Evolutionary conservation across 2,888 invertebrate genomes (phyloP), one percentile per base, ranked within the genome.

Genomic region (Plagodis dolabraria): DNA sequence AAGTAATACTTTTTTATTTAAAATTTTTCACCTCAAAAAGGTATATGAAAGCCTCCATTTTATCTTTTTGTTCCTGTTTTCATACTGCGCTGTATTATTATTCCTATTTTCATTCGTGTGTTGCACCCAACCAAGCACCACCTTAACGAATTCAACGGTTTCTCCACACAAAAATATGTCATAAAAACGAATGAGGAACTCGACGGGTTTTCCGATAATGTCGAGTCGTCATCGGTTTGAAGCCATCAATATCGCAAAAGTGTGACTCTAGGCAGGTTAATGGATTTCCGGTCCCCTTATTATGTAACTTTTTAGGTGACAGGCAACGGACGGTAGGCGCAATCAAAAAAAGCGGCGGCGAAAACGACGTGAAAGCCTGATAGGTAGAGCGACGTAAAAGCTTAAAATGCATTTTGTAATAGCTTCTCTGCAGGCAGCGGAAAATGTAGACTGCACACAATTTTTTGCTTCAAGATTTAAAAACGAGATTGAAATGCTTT

Each of bases 211-310:
- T n/a, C 59, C 59, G 53, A 54, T 53, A 56, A 63, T 57, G 53
- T 46, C 49, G 52, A 57, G 50, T 56, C 44, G 56, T 12, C 52
- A 49, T 46, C 52, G 38, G 51, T 50, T 55, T 56, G 47, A 47
- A 47, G 34, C 47, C 64, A 55, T 61, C 64, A 64, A 61, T 64
- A 58, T 43, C 55, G 60, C 44, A 49, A 45, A 53, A 48, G 53
- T 59, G 57, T 48, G 51, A 47, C 60, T 47, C 53, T 42, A 58
- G 60, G 50, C 57, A 61, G 58, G 60, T 64, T 64, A 64, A 64
- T 64, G 64, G 64, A 64, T 53, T 60, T 64, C 60, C 64, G 60
- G 60, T 52, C 52, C 10, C 10, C 22, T 22, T 22, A 22, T 8
- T 40, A 40, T 10, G 10, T 40, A 9, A 40, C 40, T 40, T 40